Evolutionary conservation across 2,888 invertebrate species (phyloP).

Genomic region (Callyntrura sp.): DNA sequence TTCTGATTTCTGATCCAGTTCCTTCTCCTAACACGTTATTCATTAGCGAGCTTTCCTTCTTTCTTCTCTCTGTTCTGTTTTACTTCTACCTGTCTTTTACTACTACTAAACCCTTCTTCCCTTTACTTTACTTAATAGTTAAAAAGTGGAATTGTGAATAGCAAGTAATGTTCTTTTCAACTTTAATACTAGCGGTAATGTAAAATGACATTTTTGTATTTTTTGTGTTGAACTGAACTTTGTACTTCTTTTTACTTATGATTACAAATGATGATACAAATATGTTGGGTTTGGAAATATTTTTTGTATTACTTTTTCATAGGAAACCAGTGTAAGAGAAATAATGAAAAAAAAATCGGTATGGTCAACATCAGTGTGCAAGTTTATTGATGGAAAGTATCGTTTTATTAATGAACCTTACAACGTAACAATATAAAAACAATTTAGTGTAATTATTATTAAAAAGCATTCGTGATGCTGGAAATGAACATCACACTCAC

Average conservation of each 20-base stretch:
- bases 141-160: too few species aligned
- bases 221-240: slow-evolving; percentile 20
- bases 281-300: slow-evolving; percentile 21
- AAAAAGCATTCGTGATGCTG: slow-evolving; percentile 29
- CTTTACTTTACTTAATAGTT: slow-evolving; percentile 20
- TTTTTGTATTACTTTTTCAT: slow-evolving; percentile 38
- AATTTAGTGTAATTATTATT: slow-evolving; percentile 7
- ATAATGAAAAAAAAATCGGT: background rate
- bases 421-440: slow-evolving; percentile 19
- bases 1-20: background rate
- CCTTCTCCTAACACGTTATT: background rate
- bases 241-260: background rate
- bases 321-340: background rate
- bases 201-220: slow-evolving; percentile 21
- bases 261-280: background rate
- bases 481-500: slow-evolving; percentile 52
- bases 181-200: too few species aligned
- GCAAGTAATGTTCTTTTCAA: too few species aligned
- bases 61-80: background rate
- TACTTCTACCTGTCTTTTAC: background rate
- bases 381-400: background rate
- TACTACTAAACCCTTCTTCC: background rate
- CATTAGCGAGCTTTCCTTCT: background rate
- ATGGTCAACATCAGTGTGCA: slow-evolving; percentile 14
- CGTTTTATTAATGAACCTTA: slow-evolving; percentile 14